Conservation (phyloP, 92 coral and sea anemone species). For the Umimayanthus chanpuru region DNA sequence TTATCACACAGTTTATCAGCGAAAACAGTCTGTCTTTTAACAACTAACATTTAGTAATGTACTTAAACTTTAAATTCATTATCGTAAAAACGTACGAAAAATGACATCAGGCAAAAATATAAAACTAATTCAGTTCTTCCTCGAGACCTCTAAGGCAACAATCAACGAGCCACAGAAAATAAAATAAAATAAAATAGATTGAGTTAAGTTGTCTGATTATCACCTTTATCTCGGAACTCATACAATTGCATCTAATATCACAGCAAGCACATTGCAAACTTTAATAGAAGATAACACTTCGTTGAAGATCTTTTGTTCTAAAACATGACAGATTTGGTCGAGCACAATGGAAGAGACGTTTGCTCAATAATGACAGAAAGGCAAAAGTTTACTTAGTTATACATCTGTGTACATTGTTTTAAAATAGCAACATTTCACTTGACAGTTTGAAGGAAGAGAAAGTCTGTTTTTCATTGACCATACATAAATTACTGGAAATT, state of each 20-base stretch:
- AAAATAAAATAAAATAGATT: no score
- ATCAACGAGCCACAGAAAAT: no score
- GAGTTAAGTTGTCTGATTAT: no score
- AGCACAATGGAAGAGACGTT: neutral
- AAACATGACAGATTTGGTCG: neutral
- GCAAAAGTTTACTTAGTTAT: neutral
- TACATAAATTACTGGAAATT: neutral
- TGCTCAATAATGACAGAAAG: neutral
- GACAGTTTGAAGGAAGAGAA: neutral
- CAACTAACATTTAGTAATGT: no score
- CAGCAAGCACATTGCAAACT: neutral
- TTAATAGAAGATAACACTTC: neutral
- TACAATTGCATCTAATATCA: neutral
- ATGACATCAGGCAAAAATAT: no score
- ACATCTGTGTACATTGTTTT: neutral
- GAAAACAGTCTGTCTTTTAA: no score
- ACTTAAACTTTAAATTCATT: no score
- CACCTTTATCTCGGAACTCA: neutral
- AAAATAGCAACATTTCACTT: neutral
- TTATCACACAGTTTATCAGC: no score
- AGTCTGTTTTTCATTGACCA: neutral
- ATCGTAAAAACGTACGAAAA: no score
- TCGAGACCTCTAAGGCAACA: no score
- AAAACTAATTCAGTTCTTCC: no score
- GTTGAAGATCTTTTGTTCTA: neutral